Percentiles rank a stretch among this genome's conserved stretches.
These are phyloP conservation scores for Cactoblastis cactorum DNA, from an alignment of 2,888 invertebrate species.

Conservation along the genomic window DNA sequence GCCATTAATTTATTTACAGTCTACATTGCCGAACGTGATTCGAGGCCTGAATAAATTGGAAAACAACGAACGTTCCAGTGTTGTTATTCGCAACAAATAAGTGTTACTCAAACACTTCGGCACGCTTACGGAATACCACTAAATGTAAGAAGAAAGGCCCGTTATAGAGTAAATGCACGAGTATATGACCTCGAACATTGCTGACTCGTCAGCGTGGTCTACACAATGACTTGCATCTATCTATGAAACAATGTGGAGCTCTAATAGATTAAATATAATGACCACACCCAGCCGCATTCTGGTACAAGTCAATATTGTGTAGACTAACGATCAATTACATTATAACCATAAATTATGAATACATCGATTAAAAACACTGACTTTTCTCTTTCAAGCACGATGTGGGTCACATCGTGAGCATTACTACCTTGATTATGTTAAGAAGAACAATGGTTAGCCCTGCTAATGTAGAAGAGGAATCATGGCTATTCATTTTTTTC, in stretches of 20 bases:
- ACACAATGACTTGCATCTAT: conserved; percentile 50
- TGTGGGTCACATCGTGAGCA: conserved; percentile 23
- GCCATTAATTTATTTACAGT: too few relatives aligned
- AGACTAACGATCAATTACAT: conserved; percentile 51
- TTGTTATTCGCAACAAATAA: conserved; percentile 33
- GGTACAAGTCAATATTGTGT: conserved; percentile 51
- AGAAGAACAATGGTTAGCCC: conserved; percentile 31
- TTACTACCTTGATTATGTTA: conserved; percentile 48
- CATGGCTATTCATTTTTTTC: conserved; percentile 29
- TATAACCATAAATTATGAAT: conserved; percentile 50
- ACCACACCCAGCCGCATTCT: conserved; percentile 55
- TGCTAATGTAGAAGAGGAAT: conserved; percentile 32
- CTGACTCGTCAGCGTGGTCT: conserved; percentile 30
- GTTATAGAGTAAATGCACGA: conserved; percentile 49
- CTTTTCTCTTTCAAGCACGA: conserved; percentile 23
- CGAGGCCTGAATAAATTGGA: conserved; percentile 13
- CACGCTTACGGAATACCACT: conserved; percentile 50
- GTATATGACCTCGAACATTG: conserved; percentile 50
- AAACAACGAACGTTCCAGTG: not conserved
- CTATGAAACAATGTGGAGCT: conserved; percentile 46
- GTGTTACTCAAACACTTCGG: conserved; percentile 51
- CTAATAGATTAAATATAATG: conserved; percentile 48
- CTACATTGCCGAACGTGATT: too few relatives aligned
- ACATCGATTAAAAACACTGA: conserved; percentile 51
- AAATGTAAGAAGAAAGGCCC: conserved; percentile 55